A percentile compares a stretch with the other conserved stretches of the same genome.
Conservation (phyloP, 1,140 invertebrate genomes). For the Apis cerana region DNA sequence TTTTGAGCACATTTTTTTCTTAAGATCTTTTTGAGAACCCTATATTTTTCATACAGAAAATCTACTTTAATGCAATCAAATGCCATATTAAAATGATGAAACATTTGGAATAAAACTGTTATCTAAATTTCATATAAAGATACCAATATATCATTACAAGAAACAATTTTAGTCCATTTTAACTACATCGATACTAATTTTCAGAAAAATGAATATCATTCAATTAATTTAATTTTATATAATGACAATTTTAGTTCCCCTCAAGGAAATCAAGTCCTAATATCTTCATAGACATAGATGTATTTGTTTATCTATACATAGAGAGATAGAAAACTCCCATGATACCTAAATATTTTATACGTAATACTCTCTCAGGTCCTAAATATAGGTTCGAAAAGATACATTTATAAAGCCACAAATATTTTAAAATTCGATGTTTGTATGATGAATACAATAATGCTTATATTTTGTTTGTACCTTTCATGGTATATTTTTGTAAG, state of each 20-base stretch:
- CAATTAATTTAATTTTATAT: constrained; percentile 7
- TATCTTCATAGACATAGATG: background rate
- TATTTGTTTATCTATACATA: constrained; percentile 1
- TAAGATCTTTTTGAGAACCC: constrained; percentile 23
- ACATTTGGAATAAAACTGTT: background rate
- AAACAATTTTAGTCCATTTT: background rate
- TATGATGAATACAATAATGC: background rate
- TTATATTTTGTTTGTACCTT: background rate
- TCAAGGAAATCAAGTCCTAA: background rate
- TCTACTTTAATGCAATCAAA: background rate
- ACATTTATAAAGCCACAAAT: constrained; percentile 59
- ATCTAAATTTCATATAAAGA: background rate
- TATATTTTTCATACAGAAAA: constrained; percentile 35
- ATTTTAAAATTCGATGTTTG: constrained; percentile 17
- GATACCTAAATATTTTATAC: constrained; percentile 37
- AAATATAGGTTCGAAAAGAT: constrained; percentile 36
- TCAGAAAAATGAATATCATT: background rate
- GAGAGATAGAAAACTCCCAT: background rate
- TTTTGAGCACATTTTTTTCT: constrained; percentile 16
- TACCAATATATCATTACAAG: background rate
- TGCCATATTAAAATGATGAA: background rate
- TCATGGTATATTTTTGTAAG: constrained; percentile 1
- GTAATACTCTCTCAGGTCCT: constrained; percentile 12
- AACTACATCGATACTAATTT: background rate
- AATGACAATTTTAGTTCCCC: constrained; percentile 25